phyloP scores from a whole-genome alignment of 2,888 invertebrate species.

The Ferrisia virgata region DNA sequence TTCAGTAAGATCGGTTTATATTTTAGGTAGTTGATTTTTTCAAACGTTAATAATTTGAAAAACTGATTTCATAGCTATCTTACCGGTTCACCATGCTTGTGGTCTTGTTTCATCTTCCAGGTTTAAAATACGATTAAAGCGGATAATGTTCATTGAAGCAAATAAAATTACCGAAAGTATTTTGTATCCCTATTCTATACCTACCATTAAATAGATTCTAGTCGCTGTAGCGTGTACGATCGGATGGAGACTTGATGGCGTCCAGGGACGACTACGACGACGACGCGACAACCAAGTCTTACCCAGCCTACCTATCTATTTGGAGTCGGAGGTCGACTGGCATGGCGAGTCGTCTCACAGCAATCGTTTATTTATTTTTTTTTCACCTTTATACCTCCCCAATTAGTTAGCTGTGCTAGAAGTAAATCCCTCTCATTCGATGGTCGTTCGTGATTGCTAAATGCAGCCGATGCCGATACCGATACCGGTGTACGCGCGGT shows the following conservation, averaged over 20 bases:
- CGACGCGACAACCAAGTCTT: too few relatives aligned
- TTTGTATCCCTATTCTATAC: too few relatives aligned
- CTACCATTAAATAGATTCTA: neutral
- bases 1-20: too few relatives aligned
- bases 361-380: too few relatives aligned
- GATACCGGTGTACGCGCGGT: neutral
- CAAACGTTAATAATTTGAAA: too few relatives aligned
- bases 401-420: neutral
- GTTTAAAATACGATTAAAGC: neutral
- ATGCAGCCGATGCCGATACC: neutral
- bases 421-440: neutral
- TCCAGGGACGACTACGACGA: neutral
- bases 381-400: neutral
- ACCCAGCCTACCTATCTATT: too few relatives aligned
- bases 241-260: neutral
- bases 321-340: neutral
- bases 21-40: too few relatives aligned
- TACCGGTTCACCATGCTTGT: neutral
- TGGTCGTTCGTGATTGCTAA: neutral
- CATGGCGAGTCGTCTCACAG: neutral
- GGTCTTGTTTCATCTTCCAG: neutral
- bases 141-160: neutral
- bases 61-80: neutral
- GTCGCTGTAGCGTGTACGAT: neutral
- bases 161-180: neutral